phyloP scores from a whole-genome alignment of 1,140 invertebrate genomes.

The Pygmarrhopalites habei region DNA sequence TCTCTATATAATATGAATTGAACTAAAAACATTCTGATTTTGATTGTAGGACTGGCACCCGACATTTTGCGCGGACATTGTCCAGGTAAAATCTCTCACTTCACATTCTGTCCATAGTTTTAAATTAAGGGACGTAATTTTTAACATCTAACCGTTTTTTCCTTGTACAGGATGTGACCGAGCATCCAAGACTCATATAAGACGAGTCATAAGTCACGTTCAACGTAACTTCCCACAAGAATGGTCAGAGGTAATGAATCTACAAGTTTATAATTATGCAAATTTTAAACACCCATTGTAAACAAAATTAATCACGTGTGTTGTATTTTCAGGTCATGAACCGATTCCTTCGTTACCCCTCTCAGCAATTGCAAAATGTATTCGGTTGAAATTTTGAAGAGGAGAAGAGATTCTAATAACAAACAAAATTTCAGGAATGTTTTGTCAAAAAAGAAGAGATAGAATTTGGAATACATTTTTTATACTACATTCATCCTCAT shows the following conservation, averaged over 20 bases:
- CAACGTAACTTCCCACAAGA: constrained; percentile 38
- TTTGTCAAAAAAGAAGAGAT: no score
- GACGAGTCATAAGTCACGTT: constrained; percentile 39
- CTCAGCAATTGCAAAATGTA: constrained; percentile 28
- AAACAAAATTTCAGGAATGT: no score
- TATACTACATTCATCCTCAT: neutral
- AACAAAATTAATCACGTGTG: no score
- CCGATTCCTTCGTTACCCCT: constrained; percentile 31
- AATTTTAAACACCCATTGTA: no score
- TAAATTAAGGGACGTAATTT: no score
- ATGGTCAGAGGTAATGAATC: constrained; percentile 38
- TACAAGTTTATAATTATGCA: no score
- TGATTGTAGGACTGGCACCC: constrained; percentile 33
- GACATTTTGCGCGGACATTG: constrained; percentile 39
- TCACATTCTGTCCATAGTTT: no score
- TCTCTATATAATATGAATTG: no score
- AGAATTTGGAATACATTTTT: no score
- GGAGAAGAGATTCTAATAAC: no score
- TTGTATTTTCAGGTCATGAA: constrained; percentile 37
- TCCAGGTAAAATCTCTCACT: constrained; percentile 24
- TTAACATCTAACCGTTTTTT: no score
- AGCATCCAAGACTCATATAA: constrained; percentile 31
- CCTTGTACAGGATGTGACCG: constrained; percentile 22
- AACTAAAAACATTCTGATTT: no score
- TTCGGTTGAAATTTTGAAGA: constrained; percentile 32